A percentile compares a stretch with the other conserved stretches of the same genome.
phyloP scores from a whole-genome alignment of 2,113 vertebrate species.

The Myiozetetes cayanensis region DNA sequence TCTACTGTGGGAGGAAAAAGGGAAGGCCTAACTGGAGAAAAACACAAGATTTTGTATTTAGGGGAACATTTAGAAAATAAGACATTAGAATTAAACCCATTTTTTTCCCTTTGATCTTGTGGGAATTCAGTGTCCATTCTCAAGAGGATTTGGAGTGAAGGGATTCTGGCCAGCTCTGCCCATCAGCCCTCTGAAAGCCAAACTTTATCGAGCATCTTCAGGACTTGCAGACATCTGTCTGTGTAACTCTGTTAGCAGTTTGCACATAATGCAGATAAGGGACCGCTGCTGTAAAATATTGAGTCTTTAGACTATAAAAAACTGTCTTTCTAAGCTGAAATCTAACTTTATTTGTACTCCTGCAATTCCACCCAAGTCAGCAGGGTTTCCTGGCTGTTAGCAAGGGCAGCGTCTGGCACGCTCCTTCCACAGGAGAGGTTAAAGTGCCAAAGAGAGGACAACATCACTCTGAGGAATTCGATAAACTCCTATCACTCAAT shows the following conservation, averaged over 20 bases:
- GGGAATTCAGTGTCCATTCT: not conserved
- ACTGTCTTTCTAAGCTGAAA: slow-evolving; percentile 50
- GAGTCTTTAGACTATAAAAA: slow-evolving; percentile 32
- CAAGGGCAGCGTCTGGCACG: not conserved
- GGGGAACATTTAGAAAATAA: not conserved
- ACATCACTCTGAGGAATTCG: not conserved
- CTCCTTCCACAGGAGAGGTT: slow-evolving; percentile 28
- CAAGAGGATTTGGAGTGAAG: not conserved
- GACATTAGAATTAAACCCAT: not conserved
- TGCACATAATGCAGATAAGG: slow-evolving; percentile 28
- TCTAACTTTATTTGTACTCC: slow-evolving; percentile 37
- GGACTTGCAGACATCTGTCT: not conserved
- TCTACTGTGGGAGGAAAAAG: not conserved
- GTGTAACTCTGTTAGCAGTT: not conserved
- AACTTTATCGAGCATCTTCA: not conserved
- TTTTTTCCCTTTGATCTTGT: fast-evolving
- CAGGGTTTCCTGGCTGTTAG: slow-evolving; percentile 46
- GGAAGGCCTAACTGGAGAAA: not conserved
- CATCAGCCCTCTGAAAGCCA: not conserved
- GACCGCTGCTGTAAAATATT: not conserved
- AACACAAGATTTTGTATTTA: not conserved
- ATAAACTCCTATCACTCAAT: slow-evolving; percentile 62
- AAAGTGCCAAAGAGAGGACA: slow-evolving; percentile 44
- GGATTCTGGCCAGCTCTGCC: not conserved
- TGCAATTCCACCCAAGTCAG: slow-evolving; percentile 37